These are phyloP conservation scores for Diplodus puntazzo DNA, from an alignment of 2,797 vertebrate genomes.

Conservation along the genomic window DNA sequence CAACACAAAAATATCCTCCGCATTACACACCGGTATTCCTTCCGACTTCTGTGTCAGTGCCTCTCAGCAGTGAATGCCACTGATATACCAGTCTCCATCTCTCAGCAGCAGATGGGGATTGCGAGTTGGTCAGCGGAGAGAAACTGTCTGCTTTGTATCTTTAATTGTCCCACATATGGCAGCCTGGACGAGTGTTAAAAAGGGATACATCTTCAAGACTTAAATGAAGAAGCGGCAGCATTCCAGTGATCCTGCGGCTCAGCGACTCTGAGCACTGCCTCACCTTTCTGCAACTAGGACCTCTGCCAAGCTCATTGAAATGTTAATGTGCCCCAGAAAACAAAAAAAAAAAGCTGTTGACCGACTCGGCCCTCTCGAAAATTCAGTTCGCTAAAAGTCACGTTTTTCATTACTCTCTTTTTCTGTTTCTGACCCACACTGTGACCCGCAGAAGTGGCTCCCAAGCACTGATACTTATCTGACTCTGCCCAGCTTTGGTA, in stretches of 20 bases:
- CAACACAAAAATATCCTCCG: constrained; percentile 28
- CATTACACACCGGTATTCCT: constrained; percentile 30
- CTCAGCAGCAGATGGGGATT: constrained; percentile 27
- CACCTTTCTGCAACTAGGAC: constrained; percentile 48
- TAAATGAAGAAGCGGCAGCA: constrained; percentile 45
- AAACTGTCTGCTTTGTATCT: constrained; percentile 21
- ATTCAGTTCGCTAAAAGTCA: constrained; percentile 49
- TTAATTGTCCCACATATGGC: constrained; percentile 31
- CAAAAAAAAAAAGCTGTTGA: constrained; percentile 49
- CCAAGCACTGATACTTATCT: neutral
- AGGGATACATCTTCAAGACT: constrained; percentile 30
- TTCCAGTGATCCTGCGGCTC: constrained; percentile 26
- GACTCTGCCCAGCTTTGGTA: neutral
- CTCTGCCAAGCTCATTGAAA: constrained; percentile 60
- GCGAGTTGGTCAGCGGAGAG: constrained; percentile 41
- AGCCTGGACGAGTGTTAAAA: constrained; percentile 12
- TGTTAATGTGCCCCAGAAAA: constrained; percentile 59
- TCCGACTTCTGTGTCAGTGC: constrained; percentile 21
- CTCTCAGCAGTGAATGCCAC: constrained; percentile 29
- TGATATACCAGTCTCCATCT: constrained; percentile 19
- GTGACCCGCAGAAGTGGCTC: constrained; percentile 5
- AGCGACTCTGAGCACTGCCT: constrained; percentile 14
- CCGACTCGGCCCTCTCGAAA: constrained; percentile 22
- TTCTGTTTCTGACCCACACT: neutral
- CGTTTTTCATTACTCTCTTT: constrained; percentile 34